phyloP scores from a whole-genome alignment of 2,888 invertebrate genomes.

The Eulithis testata region DNA sequence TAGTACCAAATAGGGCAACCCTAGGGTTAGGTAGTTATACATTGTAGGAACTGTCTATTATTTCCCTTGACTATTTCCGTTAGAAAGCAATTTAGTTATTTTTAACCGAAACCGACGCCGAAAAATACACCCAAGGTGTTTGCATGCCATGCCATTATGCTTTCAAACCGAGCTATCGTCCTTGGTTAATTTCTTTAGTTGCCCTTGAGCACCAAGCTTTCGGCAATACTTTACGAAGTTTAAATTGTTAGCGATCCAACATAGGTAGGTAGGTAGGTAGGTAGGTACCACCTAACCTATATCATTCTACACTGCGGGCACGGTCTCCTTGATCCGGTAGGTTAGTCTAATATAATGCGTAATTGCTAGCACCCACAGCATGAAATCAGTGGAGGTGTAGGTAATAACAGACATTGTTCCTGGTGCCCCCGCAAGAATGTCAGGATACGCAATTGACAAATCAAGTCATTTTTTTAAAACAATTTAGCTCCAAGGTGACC shows the following conservation, averaged over 20 bases:
- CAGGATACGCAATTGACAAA: slow-evolving; percentile 50
- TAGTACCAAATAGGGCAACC: too few relatives aligned
- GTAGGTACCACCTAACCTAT: too few relatives aligned
- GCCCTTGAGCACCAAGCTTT: slow-evolving; percentile 5
- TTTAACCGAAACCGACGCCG: slow-evolving; percentile 8
- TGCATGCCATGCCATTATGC: slow-evolving; percentile 7
- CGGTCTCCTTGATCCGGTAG: slow-evolving; percentile 59
- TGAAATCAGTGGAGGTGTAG: slow-evolving; percentile 62
- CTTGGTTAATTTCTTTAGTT: slow-evolving; percentile 1
- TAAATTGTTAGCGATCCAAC: too few relatives aligned
- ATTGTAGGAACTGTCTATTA: neutral
- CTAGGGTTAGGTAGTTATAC: neutral
- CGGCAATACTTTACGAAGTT: neutral
- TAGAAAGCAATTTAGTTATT: slow-evolving; percentile 17
- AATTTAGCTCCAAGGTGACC: slow-evolving; percentile 51
- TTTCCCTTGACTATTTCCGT: slow-evolving; percentile 10
- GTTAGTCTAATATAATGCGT: slow-evolving; percentile 61
- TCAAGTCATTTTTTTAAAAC: slow-evolving; percentile 45
- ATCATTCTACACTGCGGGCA: slow-evolving; percentile 3
- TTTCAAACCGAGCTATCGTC: slow-evolving; percentile 3
- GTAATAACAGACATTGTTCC: slow-evolving; percentile 57
- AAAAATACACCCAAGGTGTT: slow-evolving; percentile 17
- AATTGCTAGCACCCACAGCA: slow-evolving; percentile 61
- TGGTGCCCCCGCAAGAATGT: slow-evolving; percentile 57
- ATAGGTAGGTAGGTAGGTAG: too few relatives aligned